These are phyloP conservation scores for Cetonia aurata DNA, from an alignment of 2,888 invertebrate genomes.

Conservation along the genomic window DNA sequence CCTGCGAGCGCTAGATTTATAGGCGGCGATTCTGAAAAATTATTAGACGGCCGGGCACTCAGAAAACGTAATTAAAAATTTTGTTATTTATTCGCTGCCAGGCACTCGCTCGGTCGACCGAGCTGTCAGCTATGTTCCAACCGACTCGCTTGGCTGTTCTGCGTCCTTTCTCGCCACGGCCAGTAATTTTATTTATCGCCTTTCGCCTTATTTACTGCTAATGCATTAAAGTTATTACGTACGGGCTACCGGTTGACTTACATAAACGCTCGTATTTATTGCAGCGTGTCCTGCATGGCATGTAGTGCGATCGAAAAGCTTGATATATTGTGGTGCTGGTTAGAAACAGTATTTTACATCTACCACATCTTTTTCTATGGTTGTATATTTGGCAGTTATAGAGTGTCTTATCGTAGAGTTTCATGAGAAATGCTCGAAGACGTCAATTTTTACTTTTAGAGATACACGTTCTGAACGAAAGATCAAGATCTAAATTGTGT, in stretches of 20 bases:
- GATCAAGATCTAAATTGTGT: no score
- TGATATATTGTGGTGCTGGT: no score
- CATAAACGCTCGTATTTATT: slow-evolving; percentile 36
- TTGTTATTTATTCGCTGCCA: slow-evolving; percentile 42
- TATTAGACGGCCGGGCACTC: slow-evolving; percentile 43
- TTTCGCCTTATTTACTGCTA: slow-evolving; percentile 44
- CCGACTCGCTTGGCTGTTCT: neutral
- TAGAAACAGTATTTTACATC: no score
- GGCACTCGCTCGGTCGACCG: slow-evolving; percentile 13
- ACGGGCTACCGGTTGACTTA: slow-evolving; percentile 39
- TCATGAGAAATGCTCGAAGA: no score
- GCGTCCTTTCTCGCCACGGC: slow-evolving; percentile 8
- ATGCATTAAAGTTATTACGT: slow-evolving; percentile 43
- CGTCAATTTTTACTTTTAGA: no score
- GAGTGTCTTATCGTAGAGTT: no score
- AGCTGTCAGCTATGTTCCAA: neutral
- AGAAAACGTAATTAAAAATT: slow-evolving; percentile 45
- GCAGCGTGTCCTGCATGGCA: neutral
- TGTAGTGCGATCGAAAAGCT: no score
- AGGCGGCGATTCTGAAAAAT: slow-evolving; percentile 44
- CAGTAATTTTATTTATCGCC: slow-evolving; percentile 42
- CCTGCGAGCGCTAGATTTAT: slow-evolving; percentile 36
- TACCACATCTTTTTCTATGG: no score
- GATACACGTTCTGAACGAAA: no score
- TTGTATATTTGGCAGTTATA: no score